phyloP scores from a whole-genome alignment of 2,113 vertebrate species.

The Nycticebus coucang region DNA sequence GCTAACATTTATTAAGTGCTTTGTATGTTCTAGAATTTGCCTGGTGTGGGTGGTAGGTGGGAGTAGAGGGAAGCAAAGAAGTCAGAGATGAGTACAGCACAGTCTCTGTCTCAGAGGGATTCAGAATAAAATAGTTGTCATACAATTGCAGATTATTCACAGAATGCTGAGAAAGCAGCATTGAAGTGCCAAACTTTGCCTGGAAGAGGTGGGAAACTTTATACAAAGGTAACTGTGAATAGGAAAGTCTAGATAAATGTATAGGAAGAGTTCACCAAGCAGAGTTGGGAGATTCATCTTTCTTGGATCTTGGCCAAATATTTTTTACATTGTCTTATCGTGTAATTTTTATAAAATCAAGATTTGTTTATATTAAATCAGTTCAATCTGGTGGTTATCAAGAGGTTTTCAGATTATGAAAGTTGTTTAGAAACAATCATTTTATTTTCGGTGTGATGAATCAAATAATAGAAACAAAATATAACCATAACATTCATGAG shows the following conservation, averaged over 20 bases:
- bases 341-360: slow-evolving; percentile 9
- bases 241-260: background rate
- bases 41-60: background rate
- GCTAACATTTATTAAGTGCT: background rate
- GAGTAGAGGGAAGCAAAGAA: background rate
- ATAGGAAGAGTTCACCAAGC: background rate
- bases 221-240: slow-evolving; percentile 8
- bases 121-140: background rate
- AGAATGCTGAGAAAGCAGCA: background rate
- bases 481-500: background rate
- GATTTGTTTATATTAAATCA: background rate
- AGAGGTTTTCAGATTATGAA: slow-evolving; percentile 42
- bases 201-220: background rate
- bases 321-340: slow-evolving; percentile 30
- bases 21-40: slow-evolving; percentile 26
- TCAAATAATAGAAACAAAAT: slow-evolving; percentile 42
- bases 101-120: background rate
- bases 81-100: background rate
- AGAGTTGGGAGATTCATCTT: slow-evolving; percentile 17
- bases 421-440: background rate
- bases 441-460: slow-evolving; percentile 19
- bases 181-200: slow-evolving; percentile 15
- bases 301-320: background rate
- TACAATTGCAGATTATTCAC: background rate
- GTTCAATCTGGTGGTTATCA: background rate